phyloP scores from a whole-genome alignment of 2,797 vertebrate genomes.

The Pteropus rufus region DNA sequence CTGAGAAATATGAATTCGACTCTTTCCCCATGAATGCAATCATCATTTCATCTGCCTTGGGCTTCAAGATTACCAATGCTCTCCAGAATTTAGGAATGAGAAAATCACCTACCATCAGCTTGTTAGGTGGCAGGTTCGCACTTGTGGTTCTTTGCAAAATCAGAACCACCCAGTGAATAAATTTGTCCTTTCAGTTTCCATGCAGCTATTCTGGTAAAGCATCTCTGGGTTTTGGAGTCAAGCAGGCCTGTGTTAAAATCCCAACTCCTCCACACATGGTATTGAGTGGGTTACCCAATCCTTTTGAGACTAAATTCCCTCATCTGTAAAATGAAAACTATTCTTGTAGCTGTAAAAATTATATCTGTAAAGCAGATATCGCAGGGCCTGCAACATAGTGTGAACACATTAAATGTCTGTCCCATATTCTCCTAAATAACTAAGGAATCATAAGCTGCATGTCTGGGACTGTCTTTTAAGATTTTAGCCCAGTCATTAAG shows the following conservation, averaged over 20 bases:
- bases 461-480: conserved; percentile 8
- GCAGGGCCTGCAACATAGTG: too few species aligned
- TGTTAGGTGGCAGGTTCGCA: background rate
- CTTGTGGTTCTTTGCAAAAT: background rate
- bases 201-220: background rate
- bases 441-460: background rate
- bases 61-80: background rate
- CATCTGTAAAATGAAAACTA: background rate
- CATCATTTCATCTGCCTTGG: background rate
- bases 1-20: conserved; percentile 35
- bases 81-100: background rate
- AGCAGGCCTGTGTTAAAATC: background rate
- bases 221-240: background rate
- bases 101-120: background rate
- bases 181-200: background rate
- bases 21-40: background rate
- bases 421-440: background rate
- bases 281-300: background rate
- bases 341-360: background rate
- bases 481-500: background rate
- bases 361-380: background rate
- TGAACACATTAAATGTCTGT: background rate
- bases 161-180: background rate
- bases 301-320: background rate
- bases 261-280: background rate